A percentile compares a stretch with the other conserved stretches of the same genome.
Evolutionary conservation across 2,888 invertebrate genomes (phyloP).

Genomic region (Drosophila mettleri): DNA sequence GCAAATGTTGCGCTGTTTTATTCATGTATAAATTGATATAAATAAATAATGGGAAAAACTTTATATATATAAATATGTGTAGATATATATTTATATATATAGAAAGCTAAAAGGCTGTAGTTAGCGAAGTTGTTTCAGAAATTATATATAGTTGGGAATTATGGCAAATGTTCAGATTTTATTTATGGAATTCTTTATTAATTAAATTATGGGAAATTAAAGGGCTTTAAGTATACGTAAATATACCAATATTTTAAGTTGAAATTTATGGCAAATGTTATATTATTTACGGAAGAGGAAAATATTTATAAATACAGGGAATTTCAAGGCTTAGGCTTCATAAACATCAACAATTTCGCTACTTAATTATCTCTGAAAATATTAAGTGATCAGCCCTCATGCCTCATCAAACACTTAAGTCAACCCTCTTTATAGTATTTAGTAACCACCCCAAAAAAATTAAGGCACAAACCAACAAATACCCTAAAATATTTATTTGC

Average conservation of each 20-base stretch:
- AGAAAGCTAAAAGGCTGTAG: too few species aligned
- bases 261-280: too few species aligned
- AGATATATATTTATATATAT: background rate
- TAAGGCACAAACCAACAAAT: background rate
- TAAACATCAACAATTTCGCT: background rate
- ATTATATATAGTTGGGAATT: background rate
- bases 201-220: background rate
- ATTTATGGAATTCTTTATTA: background rate
- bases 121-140: too few species aligned
- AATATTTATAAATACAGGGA: background rate
- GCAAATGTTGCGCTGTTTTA: slow-evolving; percentile 2
- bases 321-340: background rate
- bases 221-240: background rate
- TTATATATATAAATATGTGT: background rate
- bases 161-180: background rate
- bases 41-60: slow-evolving; percentile 2
- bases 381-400: slow-evolving; percentile 16
- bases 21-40: background rate
- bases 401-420: slow-evolving; percentile 11
- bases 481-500: background rate
- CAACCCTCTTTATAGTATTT: slow-evolving; percentile 19
- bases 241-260: too few species aligned
- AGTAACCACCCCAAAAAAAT: slow-evolving; percentile 6
- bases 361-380: slow-evolving; percentile 4
- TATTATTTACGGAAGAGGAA: too few species aligned